Evolutionary conservation across 2,797 vertebrate species (phyloP), one percentile per base, ranked within the genome.

Genomic region (Scyliorhinus canicula): DNA sequence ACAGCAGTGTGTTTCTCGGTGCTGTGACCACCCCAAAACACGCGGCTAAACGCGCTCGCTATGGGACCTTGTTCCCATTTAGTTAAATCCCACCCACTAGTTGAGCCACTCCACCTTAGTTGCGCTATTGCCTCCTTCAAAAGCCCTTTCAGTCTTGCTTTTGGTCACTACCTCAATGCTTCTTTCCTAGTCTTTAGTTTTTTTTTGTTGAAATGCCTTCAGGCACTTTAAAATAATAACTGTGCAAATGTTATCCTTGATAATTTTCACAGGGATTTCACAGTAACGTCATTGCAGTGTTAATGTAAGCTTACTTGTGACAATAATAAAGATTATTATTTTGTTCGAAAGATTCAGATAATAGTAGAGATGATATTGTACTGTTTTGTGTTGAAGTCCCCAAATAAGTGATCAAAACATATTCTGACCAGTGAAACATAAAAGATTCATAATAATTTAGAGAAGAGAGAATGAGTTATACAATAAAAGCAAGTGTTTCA

Each of bases 401-500:
- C 16, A 47, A 82, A 82, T 82, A 82, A 79, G 44, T 47, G 21
- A 82, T 9, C 40, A 44, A 47, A 90, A 35, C 35, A 90, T 90
- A 90, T 63, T 90, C 86, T 90, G 86, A 63, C 57, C 55, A 60
- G 35, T 40, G 57, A 24, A 90, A 90, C n/a, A 31, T 55, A 96
- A 95, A 96, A 95, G 44, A 95, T 95, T 74, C 95, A 71, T 95
- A 95, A 79, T 40, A 71, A 95, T 71, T 86, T 69, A 95, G 65
- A 55, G 47, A 95, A 50, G 82, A 95, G 82, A 88, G 82, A 96
- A 67, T 82, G 95, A 95, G 93, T 95, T 9, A 95, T 63, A 55
- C 95, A 60, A 95, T 65, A 86, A 47, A 44, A 95, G n/a, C n/a
- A n/a, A n/a, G 57, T 26, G 60, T 24, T 74, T 57, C 11, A 26